These are phyloP conservation scores for Procavia capensis DNA, from an alignment of 2,113 vertebrate genomes.

Conservation along the genomic window DNA sequence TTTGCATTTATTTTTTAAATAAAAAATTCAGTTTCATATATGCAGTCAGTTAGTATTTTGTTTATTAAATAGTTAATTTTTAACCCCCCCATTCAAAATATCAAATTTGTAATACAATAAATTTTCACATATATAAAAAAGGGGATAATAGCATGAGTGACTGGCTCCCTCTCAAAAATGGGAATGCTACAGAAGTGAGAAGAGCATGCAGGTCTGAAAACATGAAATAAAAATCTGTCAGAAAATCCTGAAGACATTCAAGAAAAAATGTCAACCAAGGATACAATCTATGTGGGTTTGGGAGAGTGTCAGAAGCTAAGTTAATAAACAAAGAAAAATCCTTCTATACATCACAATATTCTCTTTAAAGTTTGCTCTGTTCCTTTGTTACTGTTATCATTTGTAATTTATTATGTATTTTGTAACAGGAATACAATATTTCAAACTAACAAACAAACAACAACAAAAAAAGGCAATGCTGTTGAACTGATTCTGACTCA, in stretches of 20 bases:
- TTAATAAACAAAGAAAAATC: neutral
- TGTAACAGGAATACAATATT: neutral
- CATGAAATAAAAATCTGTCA: neutral
- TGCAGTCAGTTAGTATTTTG: neutral
- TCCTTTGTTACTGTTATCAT: neutral
- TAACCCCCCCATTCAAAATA: neutral
- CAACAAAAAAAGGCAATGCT: too few species aligned
- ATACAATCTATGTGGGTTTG: neutral
- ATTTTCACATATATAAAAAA: neutral
- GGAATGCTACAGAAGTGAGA: neutral
- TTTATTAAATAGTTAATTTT: neutral
- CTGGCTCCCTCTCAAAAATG: neutral
- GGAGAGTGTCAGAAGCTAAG: neutral
- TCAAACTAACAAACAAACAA: too few species aligned
- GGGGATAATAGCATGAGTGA: neutral
- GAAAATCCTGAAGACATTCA: neutral
- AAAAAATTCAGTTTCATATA: neutral
- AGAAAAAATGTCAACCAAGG: neutral
- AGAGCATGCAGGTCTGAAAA: neutral
- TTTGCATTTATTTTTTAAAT: neutral
- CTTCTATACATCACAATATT: neutral
- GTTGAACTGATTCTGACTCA: too few species aligned
- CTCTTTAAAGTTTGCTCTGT: neutral
- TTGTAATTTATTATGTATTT: neutral
- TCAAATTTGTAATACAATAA: neutral